Conservation (phyloP, 1,140 invertebrate species). For the Mycetomoellerius zeteki region DNA sequence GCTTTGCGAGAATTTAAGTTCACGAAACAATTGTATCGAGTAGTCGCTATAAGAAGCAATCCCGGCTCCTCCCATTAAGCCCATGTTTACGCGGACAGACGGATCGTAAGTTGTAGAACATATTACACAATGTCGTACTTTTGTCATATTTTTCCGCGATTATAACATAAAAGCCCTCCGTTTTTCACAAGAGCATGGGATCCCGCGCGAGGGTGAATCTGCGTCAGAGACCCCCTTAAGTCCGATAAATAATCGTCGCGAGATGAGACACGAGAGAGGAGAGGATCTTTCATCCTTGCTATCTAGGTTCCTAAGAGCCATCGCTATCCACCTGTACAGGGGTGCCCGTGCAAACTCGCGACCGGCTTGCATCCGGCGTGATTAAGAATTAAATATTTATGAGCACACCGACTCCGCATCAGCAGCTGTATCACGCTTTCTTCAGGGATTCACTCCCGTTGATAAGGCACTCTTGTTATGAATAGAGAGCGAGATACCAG, state of each 20-base stretch:
- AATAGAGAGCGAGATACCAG: constrained; percentile 57
- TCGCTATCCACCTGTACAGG: constrained; percentile 10
- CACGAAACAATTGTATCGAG: neutral
- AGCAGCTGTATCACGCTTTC: constrained; percentile 33
- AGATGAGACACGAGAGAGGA: neutral
- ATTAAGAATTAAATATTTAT: constrained; percentile 80
- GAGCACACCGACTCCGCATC: neutral
- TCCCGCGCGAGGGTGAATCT: neutral
- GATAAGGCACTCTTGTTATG: constrained; percentile 42
- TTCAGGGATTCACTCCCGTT: constrained; percentile 48
- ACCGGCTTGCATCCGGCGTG: constrained; percentile 55
- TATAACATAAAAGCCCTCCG: constrained; percentile 10
- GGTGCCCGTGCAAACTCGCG: neutral
- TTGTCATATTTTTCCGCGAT: neutral
- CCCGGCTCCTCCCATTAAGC: neutral
- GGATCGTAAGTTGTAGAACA: neutral
- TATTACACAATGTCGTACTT: neutral
- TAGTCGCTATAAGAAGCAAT: neutral
- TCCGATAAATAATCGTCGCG: constrained; percentile 49
- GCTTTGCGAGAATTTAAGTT: neutral
- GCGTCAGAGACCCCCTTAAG: neutral
- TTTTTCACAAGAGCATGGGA: neutral
- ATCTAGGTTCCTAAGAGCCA: neutral
- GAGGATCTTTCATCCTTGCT: neutral
- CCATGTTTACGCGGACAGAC: neutral